Percentiles rank a stretch among this genome's conserved stretches.
These are phyloP conservation scores for Anthoscopus minutus DNA, from an alignment of 2,113 vertebrate species.

Conservation along the genomic window DNA sequence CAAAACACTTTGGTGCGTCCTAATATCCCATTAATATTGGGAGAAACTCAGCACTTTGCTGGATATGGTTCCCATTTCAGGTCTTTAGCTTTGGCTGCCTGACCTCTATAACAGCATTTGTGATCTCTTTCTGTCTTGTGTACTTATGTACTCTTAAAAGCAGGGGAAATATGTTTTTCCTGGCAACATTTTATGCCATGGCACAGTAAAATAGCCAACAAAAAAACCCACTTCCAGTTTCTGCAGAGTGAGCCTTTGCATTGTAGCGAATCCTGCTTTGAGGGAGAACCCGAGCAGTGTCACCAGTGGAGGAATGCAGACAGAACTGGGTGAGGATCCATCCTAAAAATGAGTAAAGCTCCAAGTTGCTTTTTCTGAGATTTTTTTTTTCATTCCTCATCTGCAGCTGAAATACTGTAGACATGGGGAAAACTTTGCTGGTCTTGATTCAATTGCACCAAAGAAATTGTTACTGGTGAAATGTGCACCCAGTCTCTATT, in stretches of 20 bases:
- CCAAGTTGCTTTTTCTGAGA: background rate
- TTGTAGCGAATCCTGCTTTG: background rate
- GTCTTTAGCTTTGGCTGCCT: background rate
- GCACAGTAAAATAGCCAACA: background rate
- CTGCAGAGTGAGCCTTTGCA: background rate
- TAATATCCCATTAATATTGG: background rate
- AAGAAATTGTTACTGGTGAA: background rate
- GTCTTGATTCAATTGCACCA: background rate
- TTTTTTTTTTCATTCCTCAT: background rate
- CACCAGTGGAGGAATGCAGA: background rate
- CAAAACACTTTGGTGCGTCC: rapidly evolving
- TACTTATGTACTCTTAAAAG: background rate
- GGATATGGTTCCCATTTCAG: background rate
- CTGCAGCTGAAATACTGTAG: background rate
- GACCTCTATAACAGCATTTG: background rate
- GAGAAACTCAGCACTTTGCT: background rate
- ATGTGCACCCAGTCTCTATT: background rate
- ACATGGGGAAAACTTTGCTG: background rate
- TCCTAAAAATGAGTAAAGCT: background rate
- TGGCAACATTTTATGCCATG: background rate
- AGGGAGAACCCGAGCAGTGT: background rate
- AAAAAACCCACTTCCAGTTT: rapidly evolving
- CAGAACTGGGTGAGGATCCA: background rate
- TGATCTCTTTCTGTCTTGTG: background rate
- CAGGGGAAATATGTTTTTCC: background rate